These are phyloP conservation scores for Neolamprologus kungweensis DNA, from an alignment of 2,113 vertebrate genomes.

Conservation along the genomic window DNA sequence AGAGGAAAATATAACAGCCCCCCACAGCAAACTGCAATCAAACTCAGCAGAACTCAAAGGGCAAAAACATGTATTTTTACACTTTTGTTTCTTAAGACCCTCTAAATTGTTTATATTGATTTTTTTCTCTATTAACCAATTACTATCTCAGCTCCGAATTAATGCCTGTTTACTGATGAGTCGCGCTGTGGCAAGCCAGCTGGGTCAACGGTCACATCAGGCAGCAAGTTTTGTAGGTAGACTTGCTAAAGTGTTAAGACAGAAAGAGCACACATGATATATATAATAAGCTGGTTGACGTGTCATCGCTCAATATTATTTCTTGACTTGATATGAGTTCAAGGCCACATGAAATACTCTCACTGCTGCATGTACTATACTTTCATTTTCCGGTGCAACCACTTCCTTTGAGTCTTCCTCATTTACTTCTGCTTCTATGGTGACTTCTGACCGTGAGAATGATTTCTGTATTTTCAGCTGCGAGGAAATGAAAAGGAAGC, in stretches of 20 bases:
- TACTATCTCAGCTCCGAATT: slow-evolving; percentile 11
- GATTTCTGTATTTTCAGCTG: not conserved
- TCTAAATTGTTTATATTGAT: slow-evolving; percentile 12
- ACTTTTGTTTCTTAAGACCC: not conserved
- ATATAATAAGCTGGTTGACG: not conserved
- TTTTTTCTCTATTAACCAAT: slow-evolving; percentile 15
- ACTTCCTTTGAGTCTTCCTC: not conserved
- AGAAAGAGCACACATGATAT: not conserved
- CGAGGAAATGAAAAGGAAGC: not conserved
- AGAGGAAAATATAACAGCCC: not conserved
- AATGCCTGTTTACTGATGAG: not conserved
- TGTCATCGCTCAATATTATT: not conserved
- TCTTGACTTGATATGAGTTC: not conserved
- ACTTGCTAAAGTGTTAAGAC: not conserved
- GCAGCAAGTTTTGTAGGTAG: not conserved
- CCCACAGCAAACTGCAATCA: not conserved
- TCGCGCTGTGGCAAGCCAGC: not conserved
- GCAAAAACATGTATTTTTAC: not conserved
- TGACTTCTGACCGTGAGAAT: not conserved
- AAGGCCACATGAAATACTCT: not conserved
- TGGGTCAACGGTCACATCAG: slow-evolving; percentile 35
- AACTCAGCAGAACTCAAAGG: not conserved
- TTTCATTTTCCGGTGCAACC: not conserved
- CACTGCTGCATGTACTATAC: not conserved
- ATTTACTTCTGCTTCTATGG: not conserved